Percentiles rank a stretch among this genome's conserved stretches.
These are phyloP conservation scores for Meloidogyne hapla DNA, from an alignment of 1,140 invertebrate genomes.

Conservation along the genomic window DNA sequence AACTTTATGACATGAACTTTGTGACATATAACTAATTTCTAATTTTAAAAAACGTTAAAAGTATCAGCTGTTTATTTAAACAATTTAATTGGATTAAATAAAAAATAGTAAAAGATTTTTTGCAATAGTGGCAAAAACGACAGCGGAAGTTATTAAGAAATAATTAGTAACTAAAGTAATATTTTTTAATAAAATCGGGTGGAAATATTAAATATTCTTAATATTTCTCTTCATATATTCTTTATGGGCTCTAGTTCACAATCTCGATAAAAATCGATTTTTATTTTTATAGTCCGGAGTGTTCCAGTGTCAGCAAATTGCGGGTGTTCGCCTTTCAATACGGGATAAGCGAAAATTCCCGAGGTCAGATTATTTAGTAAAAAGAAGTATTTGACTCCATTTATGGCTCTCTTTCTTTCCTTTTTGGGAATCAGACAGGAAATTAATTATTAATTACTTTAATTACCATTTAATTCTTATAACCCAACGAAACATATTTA, in stretches of 20 bases:
- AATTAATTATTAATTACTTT: no score
- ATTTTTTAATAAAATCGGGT: background rate
- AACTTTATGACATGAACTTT: no score
- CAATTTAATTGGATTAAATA: no score
- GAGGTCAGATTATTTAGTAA: background rate
- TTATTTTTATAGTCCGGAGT: background rate
- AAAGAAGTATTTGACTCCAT: background rate
- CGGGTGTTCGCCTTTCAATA: no score
- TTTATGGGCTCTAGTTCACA: background rate
- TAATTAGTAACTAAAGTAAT: no score
- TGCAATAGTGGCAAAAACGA: no score
- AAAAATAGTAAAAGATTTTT: no score
- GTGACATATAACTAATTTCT: no score
- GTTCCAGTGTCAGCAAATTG: background rate
- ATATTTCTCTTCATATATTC: background rate
- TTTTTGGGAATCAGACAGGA: background rate
- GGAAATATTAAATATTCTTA: background rate
- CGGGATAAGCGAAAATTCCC: background rate
- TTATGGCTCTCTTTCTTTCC: background rate
- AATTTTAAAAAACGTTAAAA: no score
- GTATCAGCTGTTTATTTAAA: no score
- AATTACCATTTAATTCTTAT: background rate
- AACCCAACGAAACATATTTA: no score
- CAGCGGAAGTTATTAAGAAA: no score
- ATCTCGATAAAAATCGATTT: background rate